These are phyloP conservation scores for Dromococcyx pavoninus DNA, from an alignment of 2,797 vertebrate species.

Conservation along the genomic window DNA sequence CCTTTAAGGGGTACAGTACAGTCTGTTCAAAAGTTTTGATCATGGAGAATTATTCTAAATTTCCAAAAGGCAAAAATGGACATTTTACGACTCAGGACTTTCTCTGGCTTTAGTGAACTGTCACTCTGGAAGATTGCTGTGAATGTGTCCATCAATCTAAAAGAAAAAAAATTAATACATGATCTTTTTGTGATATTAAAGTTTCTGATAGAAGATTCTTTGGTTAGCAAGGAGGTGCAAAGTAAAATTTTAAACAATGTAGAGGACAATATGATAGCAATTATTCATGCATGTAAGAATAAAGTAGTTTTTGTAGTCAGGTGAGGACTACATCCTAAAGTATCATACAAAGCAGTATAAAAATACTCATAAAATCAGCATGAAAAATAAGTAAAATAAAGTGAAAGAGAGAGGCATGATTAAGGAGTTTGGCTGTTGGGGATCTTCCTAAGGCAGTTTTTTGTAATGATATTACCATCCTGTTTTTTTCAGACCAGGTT, in stretches of 20 bases:
- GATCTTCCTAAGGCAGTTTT: not conserved
- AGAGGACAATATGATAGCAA: not conserved
- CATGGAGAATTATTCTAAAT: not conserved
- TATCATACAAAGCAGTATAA: not conserved
- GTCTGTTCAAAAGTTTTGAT: not conserved
- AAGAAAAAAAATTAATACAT: not conserved
- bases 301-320: not conserved
- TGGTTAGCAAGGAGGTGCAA: not conserved
- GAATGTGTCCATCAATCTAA: not conserved
- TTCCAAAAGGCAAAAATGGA: not conserved
- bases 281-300: not conserved
- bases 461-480: not conserved
- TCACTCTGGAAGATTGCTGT: not conserved
- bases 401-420: not conserved
- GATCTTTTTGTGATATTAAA: not conserved
- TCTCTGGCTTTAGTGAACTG: not conserved
- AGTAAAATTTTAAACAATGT: not conserved
- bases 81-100: not conserved
- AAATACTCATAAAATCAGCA: not conserved
- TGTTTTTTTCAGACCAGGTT: not conserved
- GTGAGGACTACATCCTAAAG: not conserved
- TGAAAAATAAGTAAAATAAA: not conserved
- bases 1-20: not conserved
- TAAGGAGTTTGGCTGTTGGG: not conserved
- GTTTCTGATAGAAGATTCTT: not conserved